Base-by-base conservation (phyloP, 2,113 vertebrate species). In the Mustela nigripes region DNA sequence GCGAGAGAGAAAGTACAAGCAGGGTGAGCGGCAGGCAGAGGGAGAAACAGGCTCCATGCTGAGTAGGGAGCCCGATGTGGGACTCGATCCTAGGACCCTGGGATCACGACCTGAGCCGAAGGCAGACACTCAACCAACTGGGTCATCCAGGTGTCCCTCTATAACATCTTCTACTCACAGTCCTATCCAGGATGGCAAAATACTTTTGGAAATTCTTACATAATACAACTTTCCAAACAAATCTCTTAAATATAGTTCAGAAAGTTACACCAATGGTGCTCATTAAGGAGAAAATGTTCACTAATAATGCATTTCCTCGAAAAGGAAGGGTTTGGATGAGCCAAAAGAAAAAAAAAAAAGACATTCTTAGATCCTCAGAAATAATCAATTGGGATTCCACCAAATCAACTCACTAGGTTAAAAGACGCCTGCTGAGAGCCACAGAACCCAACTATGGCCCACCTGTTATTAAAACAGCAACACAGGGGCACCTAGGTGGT, bases 221-320 rank as follows among this genome's bases (percentile, higher is more conserved):
- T 67, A 26, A 63, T 78, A 42, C 78, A 81, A 93, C 19, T 87
- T 94, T 82, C 73, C 62, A 89, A 36, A 95, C 31, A 86, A 80
- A 94, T 39, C 81, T 86, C 62, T 60, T 78, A 14, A 94, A 48
- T 89, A 33, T 33, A 96, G 22, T 79, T 85, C 21, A 86, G 45
- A 74, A 86, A 87, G 56, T 21, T 83, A 76, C 2, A 93, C 26
- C 79, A 92, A 62, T 5, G 45, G 39, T 73, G 21, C 39, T 83
- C 78, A 82, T 1, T 71, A 7, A 74, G 16, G 63, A 94, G n/a
- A 91, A 87, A 62, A 80, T 78, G 63, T 76, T 89, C 18, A 87
- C 21, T 85, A 91, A 96, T 93, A 65, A 95, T 81, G n/a, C 10
- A 96, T 95, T 81, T 94, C 28, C 84, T 86, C 88, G 85, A 95